Evolutionary conservation across 2,888 invertebrate species (phyloP).

Genomic region (Tuberolachnus salignus): DNA sequence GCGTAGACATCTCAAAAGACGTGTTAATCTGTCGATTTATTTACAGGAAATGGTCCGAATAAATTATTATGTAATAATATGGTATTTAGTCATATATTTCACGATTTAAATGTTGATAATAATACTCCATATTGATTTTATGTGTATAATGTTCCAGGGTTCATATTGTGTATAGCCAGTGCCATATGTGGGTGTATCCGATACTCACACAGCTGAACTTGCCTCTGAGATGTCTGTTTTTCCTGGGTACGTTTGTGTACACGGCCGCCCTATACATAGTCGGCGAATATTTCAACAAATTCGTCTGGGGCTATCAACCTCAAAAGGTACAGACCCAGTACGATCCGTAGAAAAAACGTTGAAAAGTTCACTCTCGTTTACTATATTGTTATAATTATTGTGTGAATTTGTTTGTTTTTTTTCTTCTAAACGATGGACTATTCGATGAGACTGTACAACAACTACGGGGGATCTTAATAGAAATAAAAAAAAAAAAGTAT

Average conservation of each 20-base stretch:
- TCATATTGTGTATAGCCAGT: conserved; percentile 74
- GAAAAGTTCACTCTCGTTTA: conserved; percentile 21
- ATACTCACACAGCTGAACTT: conserved; percentile 79
- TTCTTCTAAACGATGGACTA: conserved; percentile 12
- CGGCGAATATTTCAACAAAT: conserved; percentile 75
- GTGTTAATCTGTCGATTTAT: too few relatives aligned
- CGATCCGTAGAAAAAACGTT: conserved; percentile 29
- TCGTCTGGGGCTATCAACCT: conserved; percentile 70
- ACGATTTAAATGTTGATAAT: too few relatives aligned
- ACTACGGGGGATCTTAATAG: conserved; percentile 33
- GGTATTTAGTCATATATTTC: too few relatives aligned
- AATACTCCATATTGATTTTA: too few relatives aligned
- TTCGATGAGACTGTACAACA: conserved; percentile 39
- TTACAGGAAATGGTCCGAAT: too few relatives aligned
- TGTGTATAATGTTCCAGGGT: conserved; percentile 66
- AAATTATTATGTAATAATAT: too few relatives aligned
- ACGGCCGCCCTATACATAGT: conserved; percentile 70
- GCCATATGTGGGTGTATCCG: conserved; percentile 91
- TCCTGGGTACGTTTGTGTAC: conserved; percentile 70
- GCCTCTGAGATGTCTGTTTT: conserved; percentile 76
- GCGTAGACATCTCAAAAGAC: too few relatives aligned
- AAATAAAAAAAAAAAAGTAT: conserved; percentile 1
- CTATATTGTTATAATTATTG: conserved; percentile 24
- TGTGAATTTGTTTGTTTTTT: background rate
- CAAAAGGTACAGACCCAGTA: conserved; percentile 62